A percentile compares a stretch with the other conserved stretches of the same genome.
Conservation (phyloP, 2,888 invertebrate species). For the Drosophila siamana region DNA sequence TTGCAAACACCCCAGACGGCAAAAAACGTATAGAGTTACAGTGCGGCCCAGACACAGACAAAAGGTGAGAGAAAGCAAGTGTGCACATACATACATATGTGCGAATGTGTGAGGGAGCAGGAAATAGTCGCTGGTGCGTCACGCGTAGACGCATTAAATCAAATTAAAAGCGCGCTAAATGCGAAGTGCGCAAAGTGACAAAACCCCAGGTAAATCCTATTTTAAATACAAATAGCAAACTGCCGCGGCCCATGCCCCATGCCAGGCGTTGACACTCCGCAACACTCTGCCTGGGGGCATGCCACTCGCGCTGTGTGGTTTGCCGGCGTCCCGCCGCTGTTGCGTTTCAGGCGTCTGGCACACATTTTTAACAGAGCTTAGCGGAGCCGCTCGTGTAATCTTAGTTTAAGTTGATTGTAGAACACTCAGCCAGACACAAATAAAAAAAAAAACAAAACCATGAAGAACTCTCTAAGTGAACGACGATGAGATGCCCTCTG, state of each 20-base stretch:
- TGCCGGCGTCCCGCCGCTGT: conserved; percentile 16
- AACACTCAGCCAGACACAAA: conserved; percentile 44
- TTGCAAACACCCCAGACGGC: conserved; percentile 21
- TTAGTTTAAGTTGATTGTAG: conserved; percentile 79
- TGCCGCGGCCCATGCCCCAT: conserved; percentile 13
- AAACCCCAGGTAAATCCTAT: conserved; percentile 78
- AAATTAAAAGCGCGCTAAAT: conserved; percentile 78
- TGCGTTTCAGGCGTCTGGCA: conserved; percentile 49
- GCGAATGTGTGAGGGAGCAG: conserved; percentile 26
- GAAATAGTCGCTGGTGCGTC: conserved; percentile 47
- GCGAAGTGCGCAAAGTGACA: conserved; percentile 66
- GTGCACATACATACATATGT: too few species aligned
- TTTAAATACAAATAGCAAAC: conserved; percentile 78
- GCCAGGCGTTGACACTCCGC: conserved; percentile 30
- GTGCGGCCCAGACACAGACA: neutral
- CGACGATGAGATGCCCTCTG: conserved; percentile 35
- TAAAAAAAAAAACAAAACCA: conserved; percentile 25
- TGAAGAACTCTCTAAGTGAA: neutral
- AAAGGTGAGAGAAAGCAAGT: neutral
- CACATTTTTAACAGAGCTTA: conserved; percentile 74
- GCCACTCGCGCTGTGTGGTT: conserved; percentile 29
- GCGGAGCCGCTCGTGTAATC: conserved; percentile 70
- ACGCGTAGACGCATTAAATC: conserved; percentile 81
- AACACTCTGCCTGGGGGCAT: conserved; percentile 34
- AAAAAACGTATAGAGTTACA: conserved; percentile 17